Conservation (phyloP, 2,888 invertebrate genomes). For the Chrysolina oricalcia region DNA sequence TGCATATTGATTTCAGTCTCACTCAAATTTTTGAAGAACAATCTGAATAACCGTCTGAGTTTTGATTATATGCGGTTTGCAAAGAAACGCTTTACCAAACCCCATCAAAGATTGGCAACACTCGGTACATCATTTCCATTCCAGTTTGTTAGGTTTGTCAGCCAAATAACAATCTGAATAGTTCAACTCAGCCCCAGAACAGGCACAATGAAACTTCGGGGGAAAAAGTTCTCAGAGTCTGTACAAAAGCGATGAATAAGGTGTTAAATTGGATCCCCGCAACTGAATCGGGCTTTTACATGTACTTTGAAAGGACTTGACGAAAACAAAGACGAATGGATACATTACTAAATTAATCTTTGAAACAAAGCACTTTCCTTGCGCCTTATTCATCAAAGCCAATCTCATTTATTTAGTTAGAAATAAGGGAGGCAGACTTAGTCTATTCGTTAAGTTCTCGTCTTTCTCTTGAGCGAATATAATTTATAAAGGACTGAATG, state of each 20-base stretch:
- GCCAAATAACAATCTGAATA: constrained; percentile 21
- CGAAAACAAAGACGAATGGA: constrained; percentile 70
- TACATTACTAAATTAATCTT: constrained; percentile 72
- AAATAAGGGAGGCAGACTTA: constrained; percentile 64
- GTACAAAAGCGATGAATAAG: constrained; percentile 50
- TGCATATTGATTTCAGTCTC: no score
- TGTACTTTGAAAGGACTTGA: constrained; percentile 59
- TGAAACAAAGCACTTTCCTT: constrained; percentile 70
- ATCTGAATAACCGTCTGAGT: no score
- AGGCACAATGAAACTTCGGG: constrained; percentile 27
- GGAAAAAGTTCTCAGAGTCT: constrained; percentile 38
- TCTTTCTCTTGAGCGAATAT: constrained; percentile 58
- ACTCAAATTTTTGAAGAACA: no score
- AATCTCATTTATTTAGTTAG: constrained; percentile 70
- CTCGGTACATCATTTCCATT: neutral
- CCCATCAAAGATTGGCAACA: neutral
- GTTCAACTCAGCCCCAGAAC: constrained; percentile 18
- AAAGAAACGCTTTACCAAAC: neutral
- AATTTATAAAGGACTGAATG: constrained; percentile 60
- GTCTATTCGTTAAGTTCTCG: constrained; percentile 65
- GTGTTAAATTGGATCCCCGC: constrained; percentile 54
- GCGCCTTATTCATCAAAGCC: constrained; percentile 70
- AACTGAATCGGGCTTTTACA: constrained; percentile 50
- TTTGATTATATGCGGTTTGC: no score
- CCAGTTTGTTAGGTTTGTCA: constrained; percentile 8